Evolutionary conservation across 2,888 invertebrate species (phyloP), one percentile per base, ranked within the genome.

Genomic region (Sabellastarte sp.): DNA sequence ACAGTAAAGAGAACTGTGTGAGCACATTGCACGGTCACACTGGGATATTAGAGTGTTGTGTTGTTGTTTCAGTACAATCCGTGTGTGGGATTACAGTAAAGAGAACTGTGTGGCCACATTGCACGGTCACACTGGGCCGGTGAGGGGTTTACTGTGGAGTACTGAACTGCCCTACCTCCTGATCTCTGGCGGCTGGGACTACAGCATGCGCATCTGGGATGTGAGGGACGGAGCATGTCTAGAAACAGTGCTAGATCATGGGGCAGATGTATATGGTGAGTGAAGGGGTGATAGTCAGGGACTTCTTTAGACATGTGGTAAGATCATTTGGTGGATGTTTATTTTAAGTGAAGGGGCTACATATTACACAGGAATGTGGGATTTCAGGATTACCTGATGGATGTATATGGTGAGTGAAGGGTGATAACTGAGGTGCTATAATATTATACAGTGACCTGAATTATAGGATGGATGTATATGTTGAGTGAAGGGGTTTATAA

Each of bases 381-480:
- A n/a, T n/a, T n/a, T n/a, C n/a, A n/a, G n/a, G n/a, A n/a, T n/a
- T n/a, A n/a, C n/a, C n/a, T n/a, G n/a, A n/a, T n/a, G n/a, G n/a
- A n/a, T n/a, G n/a, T n/a, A n/a, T n/a, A n/a, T n/a, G n/a, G n/a
- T n/a, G n/a, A n/a, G n/a, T n/a, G n/a, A n/a, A n/a, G n/a, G n/a
- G n/a, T n/a, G n/a, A n/a, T n/a, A n/a, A n/a, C n/a, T n/a, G n/a
- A n/a, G n/a, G n/a, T n/a, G n/a, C n/a, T n/a, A n/a, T n/a, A n/a
- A n/a, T n/a, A n/a, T n/a, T n/a, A n/a, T n/a, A n/a, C n/a, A n/a
- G n/a, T n/a, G n/a, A n/a, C n/a, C 65, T 76, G 30, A 85, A 85
- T 65, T 85, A 85, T 72, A 84, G 85, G 15, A 84, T 83, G 55
- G 85, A 85, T 75, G 84, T 85, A 10, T 85, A 85, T 74, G 85